These are phyloP conservation scores for Gambusia holbrooki DNA, from an alignment of 2,113 vertebrate genomes.

Conservation along the genomic window DNA sequence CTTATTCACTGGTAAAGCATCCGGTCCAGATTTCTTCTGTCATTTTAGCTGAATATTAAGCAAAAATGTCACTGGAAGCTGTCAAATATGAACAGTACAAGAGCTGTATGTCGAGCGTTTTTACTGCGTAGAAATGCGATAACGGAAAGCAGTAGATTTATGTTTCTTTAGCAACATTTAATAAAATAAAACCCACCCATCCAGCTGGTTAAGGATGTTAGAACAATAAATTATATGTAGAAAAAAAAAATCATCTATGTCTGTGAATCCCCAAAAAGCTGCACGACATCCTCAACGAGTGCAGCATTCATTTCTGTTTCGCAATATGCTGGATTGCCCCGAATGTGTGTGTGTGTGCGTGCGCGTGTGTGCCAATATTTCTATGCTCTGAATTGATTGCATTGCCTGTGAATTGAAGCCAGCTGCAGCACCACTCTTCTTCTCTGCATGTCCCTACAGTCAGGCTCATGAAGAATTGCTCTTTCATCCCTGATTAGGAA, in stretches of 20 bases:
- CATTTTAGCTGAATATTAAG: constrained; percentile 29
- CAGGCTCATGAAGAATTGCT: constrained; percentile 11
- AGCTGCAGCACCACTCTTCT: constrained; percentile 42
- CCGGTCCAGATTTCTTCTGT: constrained; percentile 35
- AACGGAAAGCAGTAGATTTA: not conserved
- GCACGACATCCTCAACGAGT: not conserved
- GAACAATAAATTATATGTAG: not conserved
- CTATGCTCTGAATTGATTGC: constrained; percentile 46
- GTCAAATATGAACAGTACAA: too few species aligned
- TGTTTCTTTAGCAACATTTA: not conserved
- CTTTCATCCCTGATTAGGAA: constrained; percentile 52
- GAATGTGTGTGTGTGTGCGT: constrained; percentile 15
- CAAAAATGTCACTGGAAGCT: constrained; percentile 11
- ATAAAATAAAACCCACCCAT: not conserved
- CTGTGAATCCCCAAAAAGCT: not conserved
- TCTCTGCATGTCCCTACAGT: constrained; percentile 32
- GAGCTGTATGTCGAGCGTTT: too few species aligned
- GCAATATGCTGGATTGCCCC: constrained; percentile 11
- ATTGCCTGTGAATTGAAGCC: constrained; percentile 38
- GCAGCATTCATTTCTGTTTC: constrained; percentile 1
- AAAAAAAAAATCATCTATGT: constrained; percentile 3
- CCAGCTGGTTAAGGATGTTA: constrained; percentile 10
- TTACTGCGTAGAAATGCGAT: too few species aligned
- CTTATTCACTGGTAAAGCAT: constrained; percentile 20
- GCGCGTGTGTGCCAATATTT: constrained; percentile 33